Conservation (phyloP, 2,797 vertebrate species). For the Buphagus erythrorhynchus region DNA sequence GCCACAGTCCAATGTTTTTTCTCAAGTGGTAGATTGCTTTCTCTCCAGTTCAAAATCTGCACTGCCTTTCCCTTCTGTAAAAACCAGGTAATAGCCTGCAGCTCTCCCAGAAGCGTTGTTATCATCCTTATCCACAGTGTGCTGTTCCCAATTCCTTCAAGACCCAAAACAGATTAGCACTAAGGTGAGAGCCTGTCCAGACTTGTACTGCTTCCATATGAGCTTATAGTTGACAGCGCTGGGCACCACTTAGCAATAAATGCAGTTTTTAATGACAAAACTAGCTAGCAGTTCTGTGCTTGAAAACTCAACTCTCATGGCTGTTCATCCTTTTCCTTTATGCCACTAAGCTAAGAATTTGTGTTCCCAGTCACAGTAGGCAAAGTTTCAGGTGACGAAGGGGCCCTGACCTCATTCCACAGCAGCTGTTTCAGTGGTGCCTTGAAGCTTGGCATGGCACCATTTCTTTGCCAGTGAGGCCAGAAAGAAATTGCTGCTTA, state of each 20-base stretch:
- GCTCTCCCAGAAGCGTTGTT: conserved; percentile 40
- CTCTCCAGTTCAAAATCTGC: conserved; percentile 47
- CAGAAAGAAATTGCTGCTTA: conserved; percentile 33
- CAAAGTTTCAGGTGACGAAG: conserved; percentile 35
- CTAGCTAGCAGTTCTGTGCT: conserved; percentile 7
- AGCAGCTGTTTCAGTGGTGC: not conserved
- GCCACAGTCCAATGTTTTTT: conserved; percentile 27
- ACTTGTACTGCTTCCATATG: conserved; percentile 1
- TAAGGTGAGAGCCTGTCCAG: conserved; percentile 55
- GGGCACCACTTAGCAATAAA: conserved; percentile 34
- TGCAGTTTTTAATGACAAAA: not conserved
- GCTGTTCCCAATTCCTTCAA: conserved; percentile 53
- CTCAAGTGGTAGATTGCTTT: conserved; percentile 40
- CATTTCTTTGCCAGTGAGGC: conserved; percentile 34
- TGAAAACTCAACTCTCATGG: conserved; percentile 42
- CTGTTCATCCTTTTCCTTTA: conserved; percentile 55
- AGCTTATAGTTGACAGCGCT: conserved; percentile 37
- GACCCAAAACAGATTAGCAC: conserved; percentile 52
- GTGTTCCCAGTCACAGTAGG: not conserved
- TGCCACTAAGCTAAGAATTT: conserved; percentile 28
- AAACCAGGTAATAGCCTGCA: conserved; percentile 59
- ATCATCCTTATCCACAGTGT: conserved; percentile 58
- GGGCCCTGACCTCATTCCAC: conserved; percentile 2
- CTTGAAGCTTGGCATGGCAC: conserved; percentile 48
- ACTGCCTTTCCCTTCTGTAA: conserved; percentile 67